Evolutionary conservation across 2,888 invertebrate species (phyloP).

Genomic region (Caenorhabditis sinica): DNA sequence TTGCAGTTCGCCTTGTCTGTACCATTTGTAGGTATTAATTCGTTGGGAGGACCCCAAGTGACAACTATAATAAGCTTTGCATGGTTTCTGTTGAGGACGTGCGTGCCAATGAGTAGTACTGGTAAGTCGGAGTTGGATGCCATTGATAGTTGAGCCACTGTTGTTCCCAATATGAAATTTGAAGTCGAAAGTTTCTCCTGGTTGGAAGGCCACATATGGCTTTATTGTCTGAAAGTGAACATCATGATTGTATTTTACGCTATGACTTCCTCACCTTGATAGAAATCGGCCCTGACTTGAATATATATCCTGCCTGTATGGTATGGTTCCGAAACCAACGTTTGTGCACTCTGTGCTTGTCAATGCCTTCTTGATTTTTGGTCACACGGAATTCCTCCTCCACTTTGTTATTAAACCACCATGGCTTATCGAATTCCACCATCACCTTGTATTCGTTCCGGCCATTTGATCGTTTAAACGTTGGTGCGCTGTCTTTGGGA

Average conservation of each 20-base stretch:
- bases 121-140: not conserved
- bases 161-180: not conserved
- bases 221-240: too few species aligned
- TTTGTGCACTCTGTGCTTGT: too few species aligned
- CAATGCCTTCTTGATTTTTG: not conserved
- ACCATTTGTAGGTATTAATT: too few species aligned
- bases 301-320: not conserved
- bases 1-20: too few species aligned
- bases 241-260: too few species aligned
- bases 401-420: not conserved
- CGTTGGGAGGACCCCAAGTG: too few species aligned
- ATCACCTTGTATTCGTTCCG: not conserved
- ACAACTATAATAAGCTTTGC: not conserved
- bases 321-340: too few species aligned
- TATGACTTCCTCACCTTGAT: not conserved
- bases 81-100: not conserved
- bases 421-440: constrained; percentile 11
- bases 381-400: not conserved
- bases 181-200: not conserved
- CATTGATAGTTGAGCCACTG: not conserved
- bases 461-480: not conserved
- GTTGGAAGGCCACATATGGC: too few species aligned
- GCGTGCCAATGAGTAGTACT: not conserved
- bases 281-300: constrained; percentile 8
- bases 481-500: not conserved